Evolutionary conservation across 2,888 invertebrate species (phyloP).

Genomic region (Slavum lentiscoides): DNA sequence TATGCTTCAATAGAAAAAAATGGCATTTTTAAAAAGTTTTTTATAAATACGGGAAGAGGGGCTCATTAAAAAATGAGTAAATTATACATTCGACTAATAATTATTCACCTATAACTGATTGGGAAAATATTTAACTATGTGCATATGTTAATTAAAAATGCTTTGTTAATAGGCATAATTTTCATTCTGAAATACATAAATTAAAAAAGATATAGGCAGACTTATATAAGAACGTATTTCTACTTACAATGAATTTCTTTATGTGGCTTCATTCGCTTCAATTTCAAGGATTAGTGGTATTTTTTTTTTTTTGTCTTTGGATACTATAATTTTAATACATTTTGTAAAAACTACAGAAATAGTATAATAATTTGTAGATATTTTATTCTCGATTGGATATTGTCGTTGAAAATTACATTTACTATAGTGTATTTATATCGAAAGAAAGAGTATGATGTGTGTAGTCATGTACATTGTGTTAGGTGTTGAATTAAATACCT

Average conservation of each 20-base stretch:
- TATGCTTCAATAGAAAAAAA: too few relatives aligned
- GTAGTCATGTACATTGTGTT: too few relatives aligned
- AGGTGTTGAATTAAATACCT: neutral
- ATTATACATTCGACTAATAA: neutral
- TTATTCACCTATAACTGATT: conserved; percentile 5
- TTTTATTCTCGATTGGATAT: neutral
- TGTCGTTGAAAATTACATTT: too few relatives aligned
- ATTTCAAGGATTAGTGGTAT: neutral
- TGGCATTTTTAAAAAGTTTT: too few relatives aligned
- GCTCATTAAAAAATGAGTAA: neutral
- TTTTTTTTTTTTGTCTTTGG: neutral
- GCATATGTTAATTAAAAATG: neutral
- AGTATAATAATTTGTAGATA: neutral
- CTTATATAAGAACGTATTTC: too few relatives aligned
- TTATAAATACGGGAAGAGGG: neutral
- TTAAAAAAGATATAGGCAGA: neutral
- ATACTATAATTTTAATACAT: neutral
- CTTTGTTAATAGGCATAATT: neutral
- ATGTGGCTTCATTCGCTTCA: neutral
- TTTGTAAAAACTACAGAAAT: too few relatives aligned
- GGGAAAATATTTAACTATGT: neutral
- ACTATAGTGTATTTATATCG: too few relatives aligned
- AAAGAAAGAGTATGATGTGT: too few relatives aligned
- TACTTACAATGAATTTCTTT: neutral
- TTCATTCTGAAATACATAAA: neutral